Conservation (phyloP, 2,888 invertebrate species). For the Zygogramma bicolorata region DNA sequence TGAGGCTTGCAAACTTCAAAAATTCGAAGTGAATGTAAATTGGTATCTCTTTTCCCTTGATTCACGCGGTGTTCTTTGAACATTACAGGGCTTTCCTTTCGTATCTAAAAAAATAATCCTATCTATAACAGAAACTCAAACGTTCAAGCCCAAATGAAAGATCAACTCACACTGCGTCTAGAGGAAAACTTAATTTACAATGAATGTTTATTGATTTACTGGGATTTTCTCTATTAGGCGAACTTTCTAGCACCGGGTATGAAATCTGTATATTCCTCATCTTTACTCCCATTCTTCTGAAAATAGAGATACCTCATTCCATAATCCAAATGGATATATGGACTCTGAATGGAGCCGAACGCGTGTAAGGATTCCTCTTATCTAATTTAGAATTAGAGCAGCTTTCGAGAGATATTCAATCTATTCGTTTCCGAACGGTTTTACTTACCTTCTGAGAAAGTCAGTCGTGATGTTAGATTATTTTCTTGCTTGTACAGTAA, state of each 20-base stretch:
- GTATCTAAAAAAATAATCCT: too few relatives aligned
- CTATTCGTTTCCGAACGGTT: slow-evolving; percentile 12
- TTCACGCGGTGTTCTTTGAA: too few relatives aligned
- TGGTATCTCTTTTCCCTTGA: too few relatives aligned
- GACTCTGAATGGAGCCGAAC: slow-evolving; percentile 5
- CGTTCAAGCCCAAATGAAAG: too few relatives aligned
- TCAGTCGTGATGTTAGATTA: neutral
- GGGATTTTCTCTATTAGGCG: too few relatives aligned
- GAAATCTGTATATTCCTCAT: neutral
- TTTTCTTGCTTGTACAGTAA: too few relatives aligned
- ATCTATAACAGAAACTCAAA: too few relatives aligned
- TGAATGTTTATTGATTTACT: neutral
- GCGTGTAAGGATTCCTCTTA: slow-evolving; percentile 53
- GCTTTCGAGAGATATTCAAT: slow-evolving; percentile 10
- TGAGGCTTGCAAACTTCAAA: too few relatives aligned
- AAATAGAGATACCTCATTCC: slow-evolving; percentile 7
- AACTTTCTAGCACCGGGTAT: neutral
- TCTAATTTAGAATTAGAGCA: slow-evolving; percentile 58
- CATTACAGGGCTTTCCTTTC: too few relatives aligned
- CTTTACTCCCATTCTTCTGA: slow-evolving; percentile 1
- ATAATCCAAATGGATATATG: slow-evolving; percentile 19
- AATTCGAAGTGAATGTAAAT: too few relatives aligned
- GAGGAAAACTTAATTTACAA: too few relatives aligned
- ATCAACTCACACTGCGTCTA: too few relatives aligned
- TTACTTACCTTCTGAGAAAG: neutral